A percentile compares a stretch with the other conserved stretches of the same genome.
Evolutionary conservation across 2,113 vertebrate species (phyloP).

Genomic region (Planiliza haematocheilus): DNA sequence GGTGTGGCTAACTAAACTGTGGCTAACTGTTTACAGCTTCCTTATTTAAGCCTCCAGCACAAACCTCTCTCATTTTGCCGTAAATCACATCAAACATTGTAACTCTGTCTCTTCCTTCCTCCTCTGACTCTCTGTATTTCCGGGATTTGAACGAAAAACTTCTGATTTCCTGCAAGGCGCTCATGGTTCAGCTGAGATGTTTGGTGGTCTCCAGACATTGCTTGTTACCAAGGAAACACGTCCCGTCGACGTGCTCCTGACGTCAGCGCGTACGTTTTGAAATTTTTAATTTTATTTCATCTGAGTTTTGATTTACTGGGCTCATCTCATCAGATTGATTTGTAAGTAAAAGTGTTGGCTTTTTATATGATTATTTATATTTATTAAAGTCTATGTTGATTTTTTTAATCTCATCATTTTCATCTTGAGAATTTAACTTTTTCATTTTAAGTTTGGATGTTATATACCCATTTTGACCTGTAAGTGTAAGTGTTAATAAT

Average conservation of each 20-base stretch:
- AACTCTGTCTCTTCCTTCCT: background rate
- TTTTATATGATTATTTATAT: background rate
- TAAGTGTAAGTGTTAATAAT: background rate
- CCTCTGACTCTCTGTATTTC: background rate
- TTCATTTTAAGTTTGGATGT: background rate
- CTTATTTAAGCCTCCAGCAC: conserved; percentile 8
- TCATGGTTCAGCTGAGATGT: background rate
- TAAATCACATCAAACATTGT: conserved; percentile 59
- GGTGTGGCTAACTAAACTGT: background rate
- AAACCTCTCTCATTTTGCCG: conserved; percentile 61
- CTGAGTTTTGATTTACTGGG: background rate
- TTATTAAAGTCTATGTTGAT: too few relatives aligned
- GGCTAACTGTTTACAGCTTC: background rate
- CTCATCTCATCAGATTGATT: background rate
- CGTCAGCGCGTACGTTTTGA: background rate
- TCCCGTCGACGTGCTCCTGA: background rate
- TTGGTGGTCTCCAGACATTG: background rate
- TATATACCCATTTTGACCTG: background rate
- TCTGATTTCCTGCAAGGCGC: background rate
- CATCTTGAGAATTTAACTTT: background rate
- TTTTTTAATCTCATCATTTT: too few relatives aligned
- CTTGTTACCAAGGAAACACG: conserved; percentile 51
- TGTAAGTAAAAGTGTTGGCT: background rate
- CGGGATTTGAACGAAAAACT: background rate
- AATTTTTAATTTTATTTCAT: too few relatives aligned